phyloP scores from a whole-genome alignment of 2,888 invertebrate species.

The Meandrusa payeni region DNA sequence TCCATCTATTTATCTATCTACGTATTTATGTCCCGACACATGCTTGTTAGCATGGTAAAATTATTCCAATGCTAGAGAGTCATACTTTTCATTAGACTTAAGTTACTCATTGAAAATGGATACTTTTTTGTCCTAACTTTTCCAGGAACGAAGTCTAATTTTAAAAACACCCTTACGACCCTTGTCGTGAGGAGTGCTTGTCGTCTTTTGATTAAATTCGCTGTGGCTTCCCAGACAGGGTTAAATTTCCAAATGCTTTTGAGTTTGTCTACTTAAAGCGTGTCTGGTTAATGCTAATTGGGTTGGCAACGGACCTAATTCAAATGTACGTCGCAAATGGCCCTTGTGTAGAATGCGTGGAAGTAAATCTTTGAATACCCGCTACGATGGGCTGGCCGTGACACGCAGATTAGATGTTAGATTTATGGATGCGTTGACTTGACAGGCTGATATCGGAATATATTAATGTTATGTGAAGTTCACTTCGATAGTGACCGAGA shows the following conservation, averaged over 20 bases:
- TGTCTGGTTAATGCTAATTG: slow-evolving; percentile 17
- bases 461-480: background rate
- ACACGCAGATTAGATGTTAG: slow-evolving; percentile 56
- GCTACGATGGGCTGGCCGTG: slow-evolving; percentile 51
- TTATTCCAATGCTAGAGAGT: too few species aligned
- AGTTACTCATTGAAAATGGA: slow-evolving; percentile 19
- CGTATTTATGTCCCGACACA: too few species aligned
- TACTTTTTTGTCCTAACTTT: slow-evolving; percentile 16
- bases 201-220: slow-evolving; percentile 30
- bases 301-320: slow-evolving; percentile 24
- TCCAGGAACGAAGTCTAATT: slow-evolving; percentile 28
- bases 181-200: slow-evolving; percentile 23
- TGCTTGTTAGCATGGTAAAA: too few species aligned
- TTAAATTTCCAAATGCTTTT: slow-evolving; percentile 26
- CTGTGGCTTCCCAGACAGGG: slow-evolving; percentile 31
- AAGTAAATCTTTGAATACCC: slow-evolving; percentile 37
- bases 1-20: too few species aligned
- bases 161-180: slow-evolving; percentile 26
- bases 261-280: slow-evolving; percentile 12
- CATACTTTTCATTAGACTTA: slow-evolving; percentile 21
- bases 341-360: slow-evolving; percentile 25
- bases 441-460: slow-evolving; percentile 45
- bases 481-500: too few species aligned
- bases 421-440: slow-evolving; percentile 68
- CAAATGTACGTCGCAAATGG: slow-evolving; percentile 29